phyloP scores from a whole-genome alignment of 92 coral and sea anemone species.

The Phymanthus crucifer region DNA sequence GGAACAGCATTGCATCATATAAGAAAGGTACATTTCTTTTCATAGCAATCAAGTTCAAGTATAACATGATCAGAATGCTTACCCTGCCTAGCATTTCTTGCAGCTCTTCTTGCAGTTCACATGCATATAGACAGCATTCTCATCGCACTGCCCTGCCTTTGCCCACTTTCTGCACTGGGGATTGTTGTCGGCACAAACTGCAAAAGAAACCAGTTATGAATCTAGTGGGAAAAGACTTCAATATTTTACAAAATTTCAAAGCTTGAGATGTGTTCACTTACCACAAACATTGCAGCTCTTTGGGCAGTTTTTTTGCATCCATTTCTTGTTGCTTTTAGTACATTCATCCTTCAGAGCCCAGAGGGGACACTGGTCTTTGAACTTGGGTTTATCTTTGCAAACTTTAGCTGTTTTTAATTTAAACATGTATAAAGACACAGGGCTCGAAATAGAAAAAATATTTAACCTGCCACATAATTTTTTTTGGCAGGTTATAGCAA shows the following conservation, averaged over 20 bases:
- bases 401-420: background rate
- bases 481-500: too few species aligned
- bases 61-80: background rate
- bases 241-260: background rate
- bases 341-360: conserved; percentile 72
- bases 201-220: background rate
- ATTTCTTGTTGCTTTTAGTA: conserved; percentile 34
- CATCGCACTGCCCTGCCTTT: conserved; percentile 42
- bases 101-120: conserved; percentile 53
- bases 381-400: conserved; percentile 9
- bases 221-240: rapidly evolving
- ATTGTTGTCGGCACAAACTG: background rate
- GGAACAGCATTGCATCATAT: too few species aligned
- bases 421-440: background rate
- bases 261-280: background rate
- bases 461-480: too few species aligned
- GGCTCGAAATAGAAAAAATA: background rate
- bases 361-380: conserved; percentile 26
- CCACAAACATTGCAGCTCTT: conserved; percentile 64
- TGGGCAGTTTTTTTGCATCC: conserved; percentile 54
- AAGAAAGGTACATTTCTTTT: too few species aligned
- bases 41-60: too few species aligned
- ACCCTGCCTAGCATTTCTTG: conserved; percentile 4
- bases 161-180: conserved; percentile 21
- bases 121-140: conserved; percentile 49